These are phyloP conservation scores for Corythornis cristatus DNA, from an alignment of 2,113 vertebrate genomes.

Conservation along the genomic window DNA sequence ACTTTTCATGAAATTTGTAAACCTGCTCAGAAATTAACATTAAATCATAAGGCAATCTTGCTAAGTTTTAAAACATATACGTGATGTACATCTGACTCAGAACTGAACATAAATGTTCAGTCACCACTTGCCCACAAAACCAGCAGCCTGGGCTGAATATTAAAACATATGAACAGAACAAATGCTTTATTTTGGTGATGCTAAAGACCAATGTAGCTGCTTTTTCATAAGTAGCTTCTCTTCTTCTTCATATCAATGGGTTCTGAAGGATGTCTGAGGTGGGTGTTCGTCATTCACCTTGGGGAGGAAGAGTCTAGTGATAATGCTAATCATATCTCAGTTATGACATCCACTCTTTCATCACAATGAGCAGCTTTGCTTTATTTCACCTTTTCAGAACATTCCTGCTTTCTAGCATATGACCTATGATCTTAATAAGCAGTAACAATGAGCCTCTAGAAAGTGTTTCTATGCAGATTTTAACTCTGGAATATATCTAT, in stretches of 20 bases:
- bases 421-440: not conserved
- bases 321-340: not conserved
- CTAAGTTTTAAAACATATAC: not conserved
- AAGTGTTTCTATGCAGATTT: not conserved
- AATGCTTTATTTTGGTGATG: not conserved
- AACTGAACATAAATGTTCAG: not conserved
- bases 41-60: not conserved
- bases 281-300: not conserved
- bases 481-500: not conserved
- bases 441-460: not conserved
- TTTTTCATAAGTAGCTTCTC: not conserved
- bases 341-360: not conserved
- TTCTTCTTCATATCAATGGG: not conserved
- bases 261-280: not conserved
- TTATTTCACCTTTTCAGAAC: not conserved
- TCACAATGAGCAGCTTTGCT: not conserved
- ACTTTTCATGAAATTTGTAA: not conserved
- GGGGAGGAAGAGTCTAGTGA: not conserved
- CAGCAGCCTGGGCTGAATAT: not conserved
- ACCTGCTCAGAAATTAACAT: not conserved
- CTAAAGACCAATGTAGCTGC: not conserved
- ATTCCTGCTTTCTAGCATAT: not conserved
- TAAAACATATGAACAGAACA: not conserved
- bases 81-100: rapidly evolving
- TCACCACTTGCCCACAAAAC: not conserved